Evolutionary conservation across 2,888 invertebrate genomes (phyloP).

Genomic region (Didymodactylos carnosus): DNA sequence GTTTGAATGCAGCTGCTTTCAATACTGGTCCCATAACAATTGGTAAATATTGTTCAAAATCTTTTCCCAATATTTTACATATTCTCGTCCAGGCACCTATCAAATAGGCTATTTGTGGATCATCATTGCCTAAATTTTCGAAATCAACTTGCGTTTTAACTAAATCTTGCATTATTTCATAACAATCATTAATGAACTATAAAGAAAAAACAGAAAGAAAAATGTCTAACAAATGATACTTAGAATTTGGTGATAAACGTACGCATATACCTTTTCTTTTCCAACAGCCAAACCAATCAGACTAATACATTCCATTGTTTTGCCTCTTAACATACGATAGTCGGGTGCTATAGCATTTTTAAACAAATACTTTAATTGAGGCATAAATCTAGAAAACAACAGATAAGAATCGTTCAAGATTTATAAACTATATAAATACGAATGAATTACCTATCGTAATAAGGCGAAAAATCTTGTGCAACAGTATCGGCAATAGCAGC

Average conservation of each 20-base stretch:
- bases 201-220: conserved; percentile 19
- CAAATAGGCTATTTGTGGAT: conserved; percentile 15
- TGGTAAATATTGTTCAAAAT: conserved; percentile 73
- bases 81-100: conserved; percentile 80
- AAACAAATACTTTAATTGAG: conserved; percentile 86
- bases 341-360: conserved; percentile 60
- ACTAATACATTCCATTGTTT: conserved; percentile 95
- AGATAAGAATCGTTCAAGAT: neutral
- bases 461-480: conserved; percentile 76
- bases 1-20: conserved; percentile 71
- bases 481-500: conserved; percentile 95
- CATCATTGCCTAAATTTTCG: conserved; percentile 9
- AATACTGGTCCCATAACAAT: conserved; percentile 86
- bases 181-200: conserved; percentile 63
- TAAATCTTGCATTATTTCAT: conserved; percentile 81
- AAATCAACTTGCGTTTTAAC: conserved; percentile 66
- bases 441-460: conserved; percentile 55
- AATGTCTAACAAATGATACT: neutral
- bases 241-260: neutral
- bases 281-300: conserved; percentile 59
- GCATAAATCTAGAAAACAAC: conserved; percentile 47
- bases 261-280: conserved; percentile 26
- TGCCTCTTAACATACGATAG: conserved; percentile 72
- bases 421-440: neutral
- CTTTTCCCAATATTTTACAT: conserved; percentile 69